Evolutionary conservation across 2,113 vertebrate genomes (phyloP).

Genomic region (Anthoscopus minutus): DNA sequence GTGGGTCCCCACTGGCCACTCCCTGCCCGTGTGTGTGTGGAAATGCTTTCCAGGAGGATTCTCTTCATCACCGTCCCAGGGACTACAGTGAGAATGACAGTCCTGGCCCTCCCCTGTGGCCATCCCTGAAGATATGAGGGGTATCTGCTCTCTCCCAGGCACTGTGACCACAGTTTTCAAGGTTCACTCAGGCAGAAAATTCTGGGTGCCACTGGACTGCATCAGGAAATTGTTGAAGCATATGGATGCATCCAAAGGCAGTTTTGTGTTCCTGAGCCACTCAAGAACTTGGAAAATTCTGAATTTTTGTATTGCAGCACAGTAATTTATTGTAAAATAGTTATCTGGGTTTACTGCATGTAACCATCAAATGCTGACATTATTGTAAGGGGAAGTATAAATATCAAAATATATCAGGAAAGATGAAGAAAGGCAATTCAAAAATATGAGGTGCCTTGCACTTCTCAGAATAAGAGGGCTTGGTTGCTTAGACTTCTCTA

Average conservation of each 20-base stretch:
- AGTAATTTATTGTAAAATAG: background rate
- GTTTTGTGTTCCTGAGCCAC: background rate
- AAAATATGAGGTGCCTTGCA: background rate
- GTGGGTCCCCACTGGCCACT: background rate
- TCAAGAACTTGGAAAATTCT: background rate
- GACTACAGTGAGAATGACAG: background rate
- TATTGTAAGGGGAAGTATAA: background rate
- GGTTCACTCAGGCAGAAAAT: background rate
- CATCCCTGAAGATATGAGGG: background rate
- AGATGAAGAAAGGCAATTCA: background rate
- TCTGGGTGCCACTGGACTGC: background rate
- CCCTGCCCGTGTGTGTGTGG: background rate
- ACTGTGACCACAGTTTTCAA: background rate
- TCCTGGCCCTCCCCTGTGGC: background rate
- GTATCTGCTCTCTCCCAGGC: background rate
- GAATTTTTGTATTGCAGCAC: background rate
- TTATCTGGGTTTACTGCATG: background rate
- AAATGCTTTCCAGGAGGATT: background rate
- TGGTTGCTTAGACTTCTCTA: background rate
- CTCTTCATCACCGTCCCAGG: background rate
- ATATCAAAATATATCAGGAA: background rate
- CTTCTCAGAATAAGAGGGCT: background rate
- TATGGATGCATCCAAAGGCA: background rate
- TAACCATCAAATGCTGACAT: background rate
- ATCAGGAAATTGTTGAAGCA: background rate